phyloP scores from a whole-genome alignment of 2,113 vertebrate genomes.

The Gadus macrocephalus region DNA sequence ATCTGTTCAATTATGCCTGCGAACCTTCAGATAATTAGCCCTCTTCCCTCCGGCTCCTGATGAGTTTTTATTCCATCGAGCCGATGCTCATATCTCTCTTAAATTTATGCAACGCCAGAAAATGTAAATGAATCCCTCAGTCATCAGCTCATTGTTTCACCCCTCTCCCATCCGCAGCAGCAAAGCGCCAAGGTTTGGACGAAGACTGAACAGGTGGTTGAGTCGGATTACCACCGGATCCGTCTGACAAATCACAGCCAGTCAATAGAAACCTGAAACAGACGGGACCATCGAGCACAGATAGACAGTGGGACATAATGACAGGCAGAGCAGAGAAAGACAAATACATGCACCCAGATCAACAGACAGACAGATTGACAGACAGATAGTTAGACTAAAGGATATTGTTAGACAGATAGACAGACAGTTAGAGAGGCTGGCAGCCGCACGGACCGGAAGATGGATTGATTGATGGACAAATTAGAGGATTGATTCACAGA shows the following conservation, averaged over 20 bases:
- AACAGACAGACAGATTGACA: neutral
- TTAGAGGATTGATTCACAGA: neutral
- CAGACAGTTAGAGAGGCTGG: neutral
- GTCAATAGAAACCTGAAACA: too few species aligned
- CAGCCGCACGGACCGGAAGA: neutral
- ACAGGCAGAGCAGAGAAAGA: neutral
- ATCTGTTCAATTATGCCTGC: conserved; percentile 63
- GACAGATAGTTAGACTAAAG: neutral
- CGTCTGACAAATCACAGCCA: too few species aligned
- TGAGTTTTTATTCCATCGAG: conserved; percentile 45
- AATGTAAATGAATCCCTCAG: too few species aligned
- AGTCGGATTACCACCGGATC: too few species aligned
- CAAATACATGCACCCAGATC: neutral
- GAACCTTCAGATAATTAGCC: conserved; percentile 62
- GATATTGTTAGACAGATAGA: neutral
- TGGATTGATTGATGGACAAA: neutral
- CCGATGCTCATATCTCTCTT: too few species aligned
- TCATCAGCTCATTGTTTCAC: too few species aligned
- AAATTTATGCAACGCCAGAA: too few species aligned
- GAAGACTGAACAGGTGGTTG: too few species aligned
- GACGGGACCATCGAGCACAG: too few species aligned
- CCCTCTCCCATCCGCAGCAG: too few species aligned
- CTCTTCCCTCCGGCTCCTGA: conserved; percentile 54
- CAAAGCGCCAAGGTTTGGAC: too few species aligned
- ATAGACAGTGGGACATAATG: neutral